Conservation (phyloP, 2,113 vertebrate species). For the Nycticebus coucang region DNA sequence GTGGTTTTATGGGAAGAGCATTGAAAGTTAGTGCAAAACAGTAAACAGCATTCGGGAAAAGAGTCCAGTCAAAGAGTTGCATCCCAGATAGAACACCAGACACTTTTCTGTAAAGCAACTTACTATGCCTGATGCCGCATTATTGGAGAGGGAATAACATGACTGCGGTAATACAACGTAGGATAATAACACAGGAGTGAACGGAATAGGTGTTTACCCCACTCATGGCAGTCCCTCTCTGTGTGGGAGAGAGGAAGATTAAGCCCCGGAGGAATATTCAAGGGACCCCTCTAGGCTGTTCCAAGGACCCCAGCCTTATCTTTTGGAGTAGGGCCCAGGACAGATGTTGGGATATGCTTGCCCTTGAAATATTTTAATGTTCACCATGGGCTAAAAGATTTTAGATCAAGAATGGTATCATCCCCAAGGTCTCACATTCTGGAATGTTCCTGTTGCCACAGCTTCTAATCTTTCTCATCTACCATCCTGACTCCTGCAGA, state of each 20-base stretch:
- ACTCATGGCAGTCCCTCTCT: not conserved
- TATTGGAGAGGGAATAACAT: not conserved
- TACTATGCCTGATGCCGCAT: too few species aligned
- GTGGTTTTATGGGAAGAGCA: not conserved
- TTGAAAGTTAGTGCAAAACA: not conserved
- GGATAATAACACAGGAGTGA: not conserved
- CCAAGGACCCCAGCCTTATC: not conserved
- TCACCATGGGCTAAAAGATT: not conserved
- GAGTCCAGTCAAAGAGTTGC: not conserved
- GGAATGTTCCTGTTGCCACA: not conserved
- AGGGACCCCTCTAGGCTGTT: not conserved
- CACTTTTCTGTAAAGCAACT: not conserved
- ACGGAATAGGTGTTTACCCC: not conserved
- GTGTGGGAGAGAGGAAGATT: not conserved
- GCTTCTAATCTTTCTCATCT: not conserved
- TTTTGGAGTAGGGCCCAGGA: not conserved
- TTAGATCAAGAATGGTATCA: not conserved
- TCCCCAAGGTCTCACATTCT: not conserved
- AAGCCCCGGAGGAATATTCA: not conserved
- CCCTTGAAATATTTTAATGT: not conserved
- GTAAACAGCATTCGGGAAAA: not conserved
- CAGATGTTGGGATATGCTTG: rapidly evolving
- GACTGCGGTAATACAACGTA: not conserved
- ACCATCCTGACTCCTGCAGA: not conserved
- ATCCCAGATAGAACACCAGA: not conserved